Conservation (phyloP, 2,113 vertebrate genomes). For the Saimiri boliviensis region DNA sequence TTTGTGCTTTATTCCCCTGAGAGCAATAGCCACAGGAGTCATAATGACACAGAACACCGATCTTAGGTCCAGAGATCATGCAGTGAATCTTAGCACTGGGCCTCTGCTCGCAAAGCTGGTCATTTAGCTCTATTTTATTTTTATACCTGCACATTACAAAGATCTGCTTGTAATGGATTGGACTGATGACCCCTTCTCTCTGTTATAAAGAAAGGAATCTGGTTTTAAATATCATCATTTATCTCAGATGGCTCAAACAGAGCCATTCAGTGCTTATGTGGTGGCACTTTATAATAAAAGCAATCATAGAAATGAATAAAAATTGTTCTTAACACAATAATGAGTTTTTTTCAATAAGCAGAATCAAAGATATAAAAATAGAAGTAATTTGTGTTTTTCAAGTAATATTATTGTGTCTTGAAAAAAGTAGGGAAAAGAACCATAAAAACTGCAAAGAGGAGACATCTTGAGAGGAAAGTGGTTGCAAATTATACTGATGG, state of each 20-base stretch:
- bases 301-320: neutral
- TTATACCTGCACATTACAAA: neutral
- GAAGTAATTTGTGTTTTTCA: neutral
- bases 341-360: neutral
- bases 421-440: neutral
- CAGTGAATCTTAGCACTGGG: neutral
- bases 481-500: neutral
- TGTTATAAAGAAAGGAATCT: neutral
- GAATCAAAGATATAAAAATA: neutral
- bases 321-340: neutral
- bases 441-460: neutral
- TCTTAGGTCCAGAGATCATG: neutral
- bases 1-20: neutral
- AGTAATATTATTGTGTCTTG: neutral
- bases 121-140: conserved; percentile 2
- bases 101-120: neutral
- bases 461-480: neutral
- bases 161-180: neutral
- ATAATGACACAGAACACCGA: neutral
- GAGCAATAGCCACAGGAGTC: neutral
- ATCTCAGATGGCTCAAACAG: neutral
- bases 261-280: neutral
- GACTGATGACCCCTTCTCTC: neutral
- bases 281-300: neutral
- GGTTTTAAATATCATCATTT: neutral